These are phyloP conservation scores for Bombus pyrosoma DNA, from an alignment of 1,140 invertebrate species.

Conservation along the genomic window DNA sequence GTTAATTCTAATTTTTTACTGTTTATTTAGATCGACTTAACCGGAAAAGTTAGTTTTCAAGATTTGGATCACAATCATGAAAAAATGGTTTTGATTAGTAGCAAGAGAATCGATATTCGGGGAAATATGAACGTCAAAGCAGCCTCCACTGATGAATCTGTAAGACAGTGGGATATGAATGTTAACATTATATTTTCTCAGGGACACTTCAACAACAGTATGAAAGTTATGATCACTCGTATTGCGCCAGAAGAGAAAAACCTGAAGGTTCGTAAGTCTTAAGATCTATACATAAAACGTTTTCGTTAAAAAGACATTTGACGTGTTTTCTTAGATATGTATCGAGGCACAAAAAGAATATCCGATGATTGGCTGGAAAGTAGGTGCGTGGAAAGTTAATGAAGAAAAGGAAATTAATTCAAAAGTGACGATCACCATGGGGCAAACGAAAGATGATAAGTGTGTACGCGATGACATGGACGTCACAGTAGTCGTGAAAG, in stretches of 20 bases:
- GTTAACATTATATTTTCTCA: conserved; percentile 68
- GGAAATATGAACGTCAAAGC: conserved; percentile 65
- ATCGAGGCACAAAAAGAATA: conserved; percentile 73
- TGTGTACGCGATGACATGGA: conserved; percentile 65
- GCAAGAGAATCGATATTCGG: conserved; percentile 59
- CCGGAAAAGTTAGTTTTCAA: conserved; percentile 52
- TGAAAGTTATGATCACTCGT: conserved; percentile 73
- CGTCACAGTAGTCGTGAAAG: conserved; percentile 58
- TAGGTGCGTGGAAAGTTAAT: conserved; percentile 52
- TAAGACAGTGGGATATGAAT: conserved; percentile 74
- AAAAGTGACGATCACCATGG: conserved; percentile 71
- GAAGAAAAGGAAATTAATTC: conserved; percentile 68
- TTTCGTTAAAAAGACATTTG: too few relatives aligned
- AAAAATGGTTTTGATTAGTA: conserved; percentile 28
- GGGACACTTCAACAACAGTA: conserved; percentile 66
- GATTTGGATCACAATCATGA: conserved; percentile 31
- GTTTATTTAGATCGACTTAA: conserved; percentile 63
- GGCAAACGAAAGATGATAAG: conserved; percentile 69
- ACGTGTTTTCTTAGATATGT: conserved; percentile 70
- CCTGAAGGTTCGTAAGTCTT: conserved; percentile 60
- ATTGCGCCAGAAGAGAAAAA: conserved; percentile 72
- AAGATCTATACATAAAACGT: background rate
- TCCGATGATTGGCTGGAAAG: conserved; percentile 21
- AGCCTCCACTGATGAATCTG: conserved; percentile 56
- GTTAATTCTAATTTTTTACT: background rate